These are phyloP conservation scores for Neocrepidodera transversa DNA, from an alignment of 2,888 invertebrate genomes.

Conservation along the genomic window DNA sequence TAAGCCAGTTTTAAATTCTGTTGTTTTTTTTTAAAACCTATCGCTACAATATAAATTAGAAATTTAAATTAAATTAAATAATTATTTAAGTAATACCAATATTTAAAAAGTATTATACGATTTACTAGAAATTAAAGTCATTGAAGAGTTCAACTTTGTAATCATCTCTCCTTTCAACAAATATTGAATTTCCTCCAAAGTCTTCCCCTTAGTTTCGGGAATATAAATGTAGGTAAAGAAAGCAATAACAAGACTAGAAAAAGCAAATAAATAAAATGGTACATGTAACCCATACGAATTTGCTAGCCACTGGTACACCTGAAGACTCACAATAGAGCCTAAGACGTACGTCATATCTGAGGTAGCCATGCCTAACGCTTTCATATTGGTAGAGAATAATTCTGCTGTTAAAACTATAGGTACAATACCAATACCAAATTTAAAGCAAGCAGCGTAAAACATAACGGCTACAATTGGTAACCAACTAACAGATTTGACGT, in stretches of 20 bases:
- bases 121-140: constrained; percentile 15
- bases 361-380: constrained; percentile 57
- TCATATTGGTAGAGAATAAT: constrained; percentile 57
- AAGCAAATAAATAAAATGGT: constrained; percentile 54
- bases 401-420: constrained; percentile 58
- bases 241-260: constrained; percentile 42
- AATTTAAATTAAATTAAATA: neutral
- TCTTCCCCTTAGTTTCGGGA: constrained; percentile 76
- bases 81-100: neutral
- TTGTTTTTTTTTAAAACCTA: too few species aligned
- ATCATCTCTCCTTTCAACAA: constrained; percentile 33
- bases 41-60: neutral
- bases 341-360: constrained; percentile 55
- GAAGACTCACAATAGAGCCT: constrained; percentile 52
- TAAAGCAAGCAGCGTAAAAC: constrained; percentile 56
- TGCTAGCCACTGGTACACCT: constrained; percentile 52
- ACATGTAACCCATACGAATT: constrained; percentile 51
- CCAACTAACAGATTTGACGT: constrained; percentile 53
- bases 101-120: constrained; percentile 5
- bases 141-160: neutral
- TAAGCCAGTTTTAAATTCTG: too few species aligned
- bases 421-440: constrained; percentile 57
- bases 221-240: constrained; percentile 55
- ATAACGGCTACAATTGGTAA: constrained; percentile 56
- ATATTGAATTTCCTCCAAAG: constrained; percentile 69